Evolutionary conservation across 2,113 vertebrate genomes (phyloP).

Genomic region (Columba livia): DNA sequence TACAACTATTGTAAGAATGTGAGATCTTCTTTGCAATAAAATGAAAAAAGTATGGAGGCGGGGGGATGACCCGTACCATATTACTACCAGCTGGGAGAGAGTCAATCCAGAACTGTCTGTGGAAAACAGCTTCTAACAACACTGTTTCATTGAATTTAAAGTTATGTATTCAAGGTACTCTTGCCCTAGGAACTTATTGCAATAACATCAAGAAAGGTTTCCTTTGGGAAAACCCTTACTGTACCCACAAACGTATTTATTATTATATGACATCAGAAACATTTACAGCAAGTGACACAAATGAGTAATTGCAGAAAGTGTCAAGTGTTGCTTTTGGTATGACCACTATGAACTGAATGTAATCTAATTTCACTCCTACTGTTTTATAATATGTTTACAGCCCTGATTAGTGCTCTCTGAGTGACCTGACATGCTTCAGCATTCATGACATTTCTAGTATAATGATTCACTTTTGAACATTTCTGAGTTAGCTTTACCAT

Average conservation of each 20-base stretch:
- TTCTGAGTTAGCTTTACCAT: not conserved
- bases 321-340: slow-evolving; percentile 21
- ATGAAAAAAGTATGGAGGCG: not conserved
- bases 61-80: not conserved
- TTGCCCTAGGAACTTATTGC: not conserved
- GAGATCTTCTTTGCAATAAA: slow-evolving; percentile 20
- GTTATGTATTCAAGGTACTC: not conserved
- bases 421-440: slow-evolving; percentile 10
- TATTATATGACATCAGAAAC: not conserved
- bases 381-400: not conserved
- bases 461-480: not conserved
- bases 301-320: slow-evolving; percentile 16
- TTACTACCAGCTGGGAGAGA: not conserved
- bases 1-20: not conserved
- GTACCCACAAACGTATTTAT: not conserved
- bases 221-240: not conserved
- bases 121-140: not conserved
- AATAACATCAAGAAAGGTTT: not conserved
- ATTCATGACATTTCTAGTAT: slow-evolving; percentile 12
- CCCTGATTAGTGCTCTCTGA: slow-evolving; percentile 9
- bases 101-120: not conserved
- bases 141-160: not conserved
- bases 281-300: not conserved
- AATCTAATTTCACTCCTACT: slow-evolving; percentile 43
- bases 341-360: slow-evolving; percentile 35